Evolutionary conservation across 2,113 vertebrate genomes (phyloP).

Genomic region (Thunnus maccoyii): DNA sequence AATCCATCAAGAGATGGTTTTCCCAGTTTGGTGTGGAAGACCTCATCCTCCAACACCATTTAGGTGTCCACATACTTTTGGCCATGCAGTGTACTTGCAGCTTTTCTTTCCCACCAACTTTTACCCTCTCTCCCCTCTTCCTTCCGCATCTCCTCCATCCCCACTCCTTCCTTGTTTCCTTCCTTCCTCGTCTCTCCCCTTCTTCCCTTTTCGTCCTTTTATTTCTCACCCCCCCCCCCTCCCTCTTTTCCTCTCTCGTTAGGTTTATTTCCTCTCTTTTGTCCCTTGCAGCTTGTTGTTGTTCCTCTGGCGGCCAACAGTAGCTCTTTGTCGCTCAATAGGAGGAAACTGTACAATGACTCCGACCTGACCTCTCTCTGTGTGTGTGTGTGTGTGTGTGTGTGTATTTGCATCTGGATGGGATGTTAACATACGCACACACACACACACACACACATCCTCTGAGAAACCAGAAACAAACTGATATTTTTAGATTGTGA

Average conservation of each 20-base stretch:
- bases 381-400: slow-evolving; percentile 40
- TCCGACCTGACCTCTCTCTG: slow-evolving; percentile 38
- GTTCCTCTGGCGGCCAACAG: slow-evolving; percentile 52
- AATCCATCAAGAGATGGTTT: no score
- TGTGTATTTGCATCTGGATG: slow-evolving; percentile 33
- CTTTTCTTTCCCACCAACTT: not conserved
- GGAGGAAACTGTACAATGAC: slow-evolving; percentile 73
- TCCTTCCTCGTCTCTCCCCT: slow-evolving; percentile 5
- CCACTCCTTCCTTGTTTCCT: slow-evolving; percentile 6
- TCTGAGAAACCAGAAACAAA: slow-evolving; percentile 50
- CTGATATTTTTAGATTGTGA: slow-evolving; percentile 57
- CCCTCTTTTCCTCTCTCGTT: slow-evolving; percentile 32
- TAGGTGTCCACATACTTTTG: no score
- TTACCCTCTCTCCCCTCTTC: not conserved
- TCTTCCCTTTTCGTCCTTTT: not conserved
- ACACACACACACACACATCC: slow-evolving; percentile 6
- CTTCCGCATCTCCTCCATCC: not conserved
- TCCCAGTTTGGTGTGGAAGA: no score
- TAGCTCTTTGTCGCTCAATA: slow-evolving; percentile 68
- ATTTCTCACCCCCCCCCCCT: not conserved
- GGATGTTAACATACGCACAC: slow-evolving; percentile 11
- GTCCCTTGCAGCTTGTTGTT: slow-evolving; percentile 56
- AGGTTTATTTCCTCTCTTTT: slow-evolving; percentile 70
- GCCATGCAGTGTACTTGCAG: no score
- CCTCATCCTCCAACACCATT: no score